Evolutionary conservation across 2,797 vertebrate species (phyloP), one percentile per base, ranked within the genome.

Genomic region (Rhinichthys osculus): DNA sequence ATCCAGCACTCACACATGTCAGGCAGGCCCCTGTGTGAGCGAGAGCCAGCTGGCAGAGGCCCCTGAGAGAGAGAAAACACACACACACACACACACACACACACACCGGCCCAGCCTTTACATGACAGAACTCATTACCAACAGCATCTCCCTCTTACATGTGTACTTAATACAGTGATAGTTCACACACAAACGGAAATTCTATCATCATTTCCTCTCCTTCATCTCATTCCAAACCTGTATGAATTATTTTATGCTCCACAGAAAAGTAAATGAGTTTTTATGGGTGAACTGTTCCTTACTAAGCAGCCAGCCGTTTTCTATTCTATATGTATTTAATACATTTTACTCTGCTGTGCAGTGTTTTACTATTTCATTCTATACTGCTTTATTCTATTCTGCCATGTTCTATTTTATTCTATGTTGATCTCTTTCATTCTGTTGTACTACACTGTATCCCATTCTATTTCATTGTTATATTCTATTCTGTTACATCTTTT

Each of bases 61-160:
- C 66, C 33, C 85, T 86, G 13, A 47, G 44, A 44, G 42, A 11
- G 42, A 44, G 2, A 42, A 47, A 3, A 47, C 44, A 47, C 40
- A 40, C 40, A 40, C 40, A 44, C 42, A 44, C 16, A 50, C 4
- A 50, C 4, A 38, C 74, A 16, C 1, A 50, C 81, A 38, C 74
- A 62, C 69, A 76, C 87, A 71, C 50, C 69, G 19, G 21, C 81
- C 40, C 40, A 59, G 78, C 82, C 54, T 87, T 90, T 76, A 88
- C 70, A 81, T 86, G 86, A 85, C 86, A 86, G 70, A 78, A 62
- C 85, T 81, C 70, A 87, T 84, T 82, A 85, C 79, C 82, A 85
- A 27, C 72, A 74, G 73, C 52, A 72, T 27, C 42, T 38, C 82
- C 38, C 82, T 27, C 71, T 76, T 74, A 62, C 19, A 66, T 35